Evolutionary conservation across 2,888 invertebrate genomes (phyloP).

Genomic region (Chalcis sispes): DNA sequence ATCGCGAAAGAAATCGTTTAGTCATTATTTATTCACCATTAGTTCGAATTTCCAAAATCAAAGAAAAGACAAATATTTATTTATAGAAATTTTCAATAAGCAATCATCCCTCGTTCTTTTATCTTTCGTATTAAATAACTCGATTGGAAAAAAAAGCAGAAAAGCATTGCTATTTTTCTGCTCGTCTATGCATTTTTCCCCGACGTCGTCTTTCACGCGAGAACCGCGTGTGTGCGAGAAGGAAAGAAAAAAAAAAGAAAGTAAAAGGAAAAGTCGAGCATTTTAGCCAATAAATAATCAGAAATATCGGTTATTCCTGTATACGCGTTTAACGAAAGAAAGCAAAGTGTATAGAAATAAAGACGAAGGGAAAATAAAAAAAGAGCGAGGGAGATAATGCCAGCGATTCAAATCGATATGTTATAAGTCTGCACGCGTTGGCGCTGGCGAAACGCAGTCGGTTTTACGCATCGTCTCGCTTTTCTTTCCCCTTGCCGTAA

Average conservation of each 20-base stretch:
- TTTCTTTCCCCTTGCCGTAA: neutral
- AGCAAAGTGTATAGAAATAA: no score
- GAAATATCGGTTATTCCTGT: constrained; percentile 43
- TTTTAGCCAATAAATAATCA: constrained; percentile 43
- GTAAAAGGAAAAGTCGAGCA: neutral
- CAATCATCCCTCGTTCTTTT: neutral
- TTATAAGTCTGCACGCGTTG: constrained; percentile 30
- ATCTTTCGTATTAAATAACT: neutral
- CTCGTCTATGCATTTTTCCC: constrained; percentile 16
- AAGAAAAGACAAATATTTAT: no score
- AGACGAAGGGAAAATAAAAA: neutral
- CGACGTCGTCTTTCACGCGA: neutral
- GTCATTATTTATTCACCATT: no score
- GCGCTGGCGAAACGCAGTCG: neutral
- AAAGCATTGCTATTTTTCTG: constrained; percentile 4
- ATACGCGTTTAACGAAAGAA: neutral
- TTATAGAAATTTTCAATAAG: neutral
- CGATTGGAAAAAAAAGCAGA: neutral
- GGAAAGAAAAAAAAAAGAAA: neutral
- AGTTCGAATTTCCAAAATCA: no score
- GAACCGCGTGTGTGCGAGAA: neutral
- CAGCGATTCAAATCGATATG: neutral
- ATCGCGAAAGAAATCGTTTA: no score
- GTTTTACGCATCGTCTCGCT: neutral
- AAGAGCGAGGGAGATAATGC: neutral